Conservation (phyloP, 2,888 invertebrate genomes). For the Cenopis cana region DNA sequence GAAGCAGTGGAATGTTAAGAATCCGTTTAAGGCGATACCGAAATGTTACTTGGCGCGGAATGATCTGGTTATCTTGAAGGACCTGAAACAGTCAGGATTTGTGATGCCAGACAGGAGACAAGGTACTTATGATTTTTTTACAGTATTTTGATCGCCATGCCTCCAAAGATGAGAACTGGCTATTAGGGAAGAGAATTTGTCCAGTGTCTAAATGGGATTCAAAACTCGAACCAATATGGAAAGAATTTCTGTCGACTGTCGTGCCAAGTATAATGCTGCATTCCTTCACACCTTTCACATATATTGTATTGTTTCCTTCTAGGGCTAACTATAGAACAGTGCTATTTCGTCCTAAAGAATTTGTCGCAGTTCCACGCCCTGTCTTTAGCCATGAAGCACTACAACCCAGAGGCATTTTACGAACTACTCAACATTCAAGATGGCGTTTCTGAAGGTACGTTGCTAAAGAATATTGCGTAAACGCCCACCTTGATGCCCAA, state of each 20-base stretch:
- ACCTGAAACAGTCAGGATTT: constrained; percentile 85
- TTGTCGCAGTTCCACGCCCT: constrained; percentile 88
- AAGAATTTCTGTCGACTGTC: too few relatives aligned
- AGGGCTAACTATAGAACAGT: constrained; percentile 86
- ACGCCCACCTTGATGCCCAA: too few relatives aligned
- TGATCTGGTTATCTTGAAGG: constrained; percentile 86
- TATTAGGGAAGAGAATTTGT: too few relatives aligned
- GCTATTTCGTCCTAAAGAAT: constrained; percentile 84
- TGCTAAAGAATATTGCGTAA: too few relatives aligned
- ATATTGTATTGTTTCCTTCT: neutral
- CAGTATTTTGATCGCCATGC: neutral
- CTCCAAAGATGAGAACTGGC: neutral
- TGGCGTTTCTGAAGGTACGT: constrained; percentile 77
- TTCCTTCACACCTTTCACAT: too few relatives aligned
- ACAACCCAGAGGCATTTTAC: constrained; percentile 84
- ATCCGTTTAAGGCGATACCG: constrained; percentile 84
- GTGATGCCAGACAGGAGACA: constrained; percentile 87
- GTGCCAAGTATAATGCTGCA: too few relatives aligned
- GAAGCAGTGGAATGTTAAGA: constrained; percentile 68
- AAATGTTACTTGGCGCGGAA: constrained; percentile 86
- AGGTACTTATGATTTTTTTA: constrained; percentile 18
- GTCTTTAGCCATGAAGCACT: constrained; percentile 86
- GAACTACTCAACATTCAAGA: constrained; percentile 77
- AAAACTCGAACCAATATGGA: too few relatives aligned
- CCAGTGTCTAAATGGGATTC: too few relatives aligned